Evolutionary conservation across 2,888 invertebrate genomes (phyloP), one percentile per base, ranked within the genome.

Genomic region (Tenodera sinensis): DNA sequence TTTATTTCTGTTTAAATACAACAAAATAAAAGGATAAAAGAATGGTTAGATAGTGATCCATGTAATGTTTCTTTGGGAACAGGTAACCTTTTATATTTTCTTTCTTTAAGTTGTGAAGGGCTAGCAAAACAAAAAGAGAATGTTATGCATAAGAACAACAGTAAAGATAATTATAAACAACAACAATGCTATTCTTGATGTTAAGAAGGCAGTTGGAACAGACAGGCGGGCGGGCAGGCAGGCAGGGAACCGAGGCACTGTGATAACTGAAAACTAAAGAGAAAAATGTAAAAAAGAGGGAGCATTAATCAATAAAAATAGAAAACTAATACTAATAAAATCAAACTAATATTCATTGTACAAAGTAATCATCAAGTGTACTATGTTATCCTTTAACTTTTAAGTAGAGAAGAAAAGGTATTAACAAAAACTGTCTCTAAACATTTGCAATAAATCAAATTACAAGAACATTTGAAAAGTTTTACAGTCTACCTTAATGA

Each of bases 231-330:
- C 54, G 25, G 54, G 54, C 54, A 71, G 54, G 54, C 42, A 81
- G 87, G 82, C 87, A 87, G 83, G 88, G 89, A 84, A 89, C 88
- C 90, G 90, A 89, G 89, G 89, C 88, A 89, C 84, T 71, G 54
- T 71, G 54, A 71, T 88, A 90, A 90, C 89, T 90, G 89, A 84
- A 90, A 90, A 88, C 88, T 84, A 88, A 88, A 88, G 28, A 84
- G 85, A 47, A 85, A 47, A 47, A 85, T 47, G 27, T 47, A 47
- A 34, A 47, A 47, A 47, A 71, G 54, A 71, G 54, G 54, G 54
- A 71, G 54, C 54, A 71, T 71, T 71, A 71, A 71, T 71, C 20
- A 71, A 71, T 71, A 71, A 71, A 71, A 71, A 71, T 71, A 20
- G 15, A 71, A 71, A 25, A 71, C 20, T 71, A 71, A 71, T 25